phyloP scores from a whole-genome alignment of 2,113 vertebrate genomes.

The Zosterops lateralis region DNA sequence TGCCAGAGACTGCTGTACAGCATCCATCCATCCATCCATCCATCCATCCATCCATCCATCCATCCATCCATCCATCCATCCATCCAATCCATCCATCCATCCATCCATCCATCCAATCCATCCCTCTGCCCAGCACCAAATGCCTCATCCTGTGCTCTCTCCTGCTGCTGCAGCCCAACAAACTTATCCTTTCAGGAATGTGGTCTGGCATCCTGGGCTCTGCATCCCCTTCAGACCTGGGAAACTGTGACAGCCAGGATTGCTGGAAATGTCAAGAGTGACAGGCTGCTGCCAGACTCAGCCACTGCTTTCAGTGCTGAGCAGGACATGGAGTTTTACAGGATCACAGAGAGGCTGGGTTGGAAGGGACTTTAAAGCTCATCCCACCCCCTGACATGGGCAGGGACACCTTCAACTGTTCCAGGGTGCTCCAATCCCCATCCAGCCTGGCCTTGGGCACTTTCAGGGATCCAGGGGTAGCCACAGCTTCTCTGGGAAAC shows the following conservation, averaged over 20 bases:
- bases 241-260: background rate
- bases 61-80: background rate
- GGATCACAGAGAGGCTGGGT: background rate
- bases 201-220: background rate
- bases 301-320: accelerated
- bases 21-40: background rate
- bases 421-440: accelerated
- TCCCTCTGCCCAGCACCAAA: background rate
- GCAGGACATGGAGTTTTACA: accelerated
- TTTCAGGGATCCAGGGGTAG: background rate
- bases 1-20: conserved; percentile 18
- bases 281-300: accelerated
- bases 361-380: background rate
- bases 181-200: accelerated
- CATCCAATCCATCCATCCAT: background rate
- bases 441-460: background rate
- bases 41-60: background rate
- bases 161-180: background rate
- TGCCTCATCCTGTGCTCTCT: accelerated
- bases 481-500: background rate
- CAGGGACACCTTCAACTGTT: background rate
- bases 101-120: background rate
- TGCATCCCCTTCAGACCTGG: background rate
- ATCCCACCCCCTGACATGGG: background rate
- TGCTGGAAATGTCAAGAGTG: background rate